Evolutionary conservation across 2,888 invertebrate genomes (phyloP).

Genomic region (Villa cingulata): DNA sequence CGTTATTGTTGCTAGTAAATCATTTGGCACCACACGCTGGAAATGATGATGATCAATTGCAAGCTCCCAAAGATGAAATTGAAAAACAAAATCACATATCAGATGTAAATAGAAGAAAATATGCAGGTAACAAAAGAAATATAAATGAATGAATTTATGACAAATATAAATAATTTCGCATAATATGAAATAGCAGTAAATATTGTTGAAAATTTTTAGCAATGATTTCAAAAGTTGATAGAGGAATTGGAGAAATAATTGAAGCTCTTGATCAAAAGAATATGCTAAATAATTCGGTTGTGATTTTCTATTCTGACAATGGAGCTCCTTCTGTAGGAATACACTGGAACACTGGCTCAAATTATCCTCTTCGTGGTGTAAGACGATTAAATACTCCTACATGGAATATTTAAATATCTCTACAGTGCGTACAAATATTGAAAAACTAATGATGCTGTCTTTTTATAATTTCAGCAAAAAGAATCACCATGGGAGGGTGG

Average conservation of each 20-base stretch:
- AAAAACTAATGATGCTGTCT: not conserved
- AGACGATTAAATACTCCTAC: conserved; percentile 17
- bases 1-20: conserved; percentile 65
- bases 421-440: no score
- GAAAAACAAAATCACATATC: conserved; percentile 52
- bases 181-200: not conserved
- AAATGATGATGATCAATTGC: conserved; percentile 51
- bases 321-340: conserved; percentile 65
- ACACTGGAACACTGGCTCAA: conserved; percentile 59
- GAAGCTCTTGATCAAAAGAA: conserved; percentile 48
- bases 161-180: conserved; percentile 27
- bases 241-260: conserved; percentile 67
- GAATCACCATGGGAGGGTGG: conserved; percentile 76
- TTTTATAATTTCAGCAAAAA: conserved; percentile 45
- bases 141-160: no score
- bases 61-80: conserved; percentile 59
- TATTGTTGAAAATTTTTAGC: conserved; percentile 40
- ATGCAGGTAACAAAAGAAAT: no score
- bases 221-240: conserved; percentile 72
- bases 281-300: conserved; percentile 66
- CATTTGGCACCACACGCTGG: conserved; percentile 71
- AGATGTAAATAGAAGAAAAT: conserved; percentile 49
- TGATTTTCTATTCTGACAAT: conserved; percentile 80
- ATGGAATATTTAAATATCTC: no score
- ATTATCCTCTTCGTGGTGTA: conserved; percentile 68